phyloP scores from a whole-genome alignment of 2,888 invertebrate genomes.

The Volucella bombylans region DNA sequence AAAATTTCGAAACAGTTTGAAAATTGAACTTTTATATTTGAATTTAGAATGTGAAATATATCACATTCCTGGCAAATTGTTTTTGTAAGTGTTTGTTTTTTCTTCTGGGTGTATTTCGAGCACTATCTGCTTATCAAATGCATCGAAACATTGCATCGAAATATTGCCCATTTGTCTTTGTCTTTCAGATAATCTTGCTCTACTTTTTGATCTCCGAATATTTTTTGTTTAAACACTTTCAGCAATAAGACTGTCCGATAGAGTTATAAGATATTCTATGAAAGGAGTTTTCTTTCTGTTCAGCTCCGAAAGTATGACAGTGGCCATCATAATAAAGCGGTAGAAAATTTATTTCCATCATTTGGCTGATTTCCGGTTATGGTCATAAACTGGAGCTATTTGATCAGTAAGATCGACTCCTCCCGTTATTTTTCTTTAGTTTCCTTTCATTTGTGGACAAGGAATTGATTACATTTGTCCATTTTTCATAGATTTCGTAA shows the following conservation, averaged over 20 bases:
- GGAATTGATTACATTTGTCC: too few relatives aligned
- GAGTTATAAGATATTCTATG: not conserved
- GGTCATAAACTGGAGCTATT: constrained; percentile 36
- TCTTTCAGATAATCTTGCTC: not conserved
- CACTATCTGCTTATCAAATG: not conserved
- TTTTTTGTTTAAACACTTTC: too few relatives aligned
- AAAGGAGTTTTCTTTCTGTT: not conserved
- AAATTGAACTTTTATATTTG: too few relatives aligned
- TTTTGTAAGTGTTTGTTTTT: too few relatives aligned
- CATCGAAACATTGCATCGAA: too few relatives aligned
- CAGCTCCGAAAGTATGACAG: not conserved
- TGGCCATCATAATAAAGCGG: constrained; percentile 12
- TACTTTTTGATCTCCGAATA: not conserved
- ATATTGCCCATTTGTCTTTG: not conserved
- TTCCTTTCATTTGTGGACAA: too few relatives aligned
- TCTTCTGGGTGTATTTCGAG: not conserved
- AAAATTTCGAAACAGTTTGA: too few relatives aligned
- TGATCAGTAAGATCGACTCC: constrained; percentile 27
- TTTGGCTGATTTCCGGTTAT: constrained; percentile 22
- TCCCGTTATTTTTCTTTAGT: constrained; percentile 29
- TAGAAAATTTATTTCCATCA: constrained; percentile 38
- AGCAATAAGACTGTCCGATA: not conserved
- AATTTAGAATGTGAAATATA: too few relatives aligned
- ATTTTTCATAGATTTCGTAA: too few relatives aligned
- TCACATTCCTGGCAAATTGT: too few relatives aligned